Conservation (phyloP, 2,888 invertebrate species). For the Frankliniella intonsa region DNA sequence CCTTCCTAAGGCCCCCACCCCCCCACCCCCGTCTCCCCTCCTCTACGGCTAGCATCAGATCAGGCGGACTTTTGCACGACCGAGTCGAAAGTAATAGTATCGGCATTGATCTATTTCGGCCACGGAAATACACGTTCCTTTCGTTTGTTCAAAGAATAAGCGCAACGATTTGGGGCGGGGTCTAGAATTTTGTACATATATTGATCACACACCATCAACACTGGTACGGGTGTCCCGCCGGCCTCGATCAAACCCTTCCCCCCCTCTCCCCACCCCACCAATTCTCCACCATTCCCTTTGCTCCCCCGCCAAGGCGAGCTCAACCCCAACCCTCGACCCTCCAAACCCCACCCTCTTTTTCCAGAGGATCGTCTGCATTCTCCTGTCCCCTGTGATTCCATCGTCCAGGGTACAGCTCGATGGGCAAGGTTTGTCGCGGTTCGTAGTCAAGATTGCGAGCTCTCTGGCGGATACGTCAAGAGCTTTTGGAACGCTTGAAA, state of each 20-base stretch:
- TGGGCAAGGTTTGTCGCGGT: neutral
- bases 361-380: neutral
- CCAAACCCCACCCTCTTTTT: neutral
- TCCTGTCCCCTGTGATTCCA: neutral
- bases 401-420: neutral
- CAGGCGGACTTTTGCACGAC: neutral
- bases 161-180: too few species aligned
- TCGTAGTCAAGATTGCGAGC: neutral
- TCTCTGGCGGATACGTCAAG: neutral
- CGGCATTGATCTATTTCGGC: too few species aligned
- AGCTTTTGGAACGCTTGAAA: neutral
- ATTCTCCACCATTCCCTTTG: too few species aligned
- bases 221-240: slow-evolving; percentile 23
- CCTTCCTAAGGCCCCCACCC: neutral
- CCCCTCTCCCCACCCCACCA: neutral
- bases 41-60: neutral
- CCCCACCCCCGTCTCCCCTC: neutral
- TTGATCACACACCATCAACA: slow-evolving; percentile 23
- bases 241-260: neutral
- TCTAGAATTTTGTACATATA: neutral
- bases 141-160: too few species aligned
- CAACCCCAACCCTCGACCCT: neutral
- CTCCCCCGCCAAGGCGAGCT: neutral
- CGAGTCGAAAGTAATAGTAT: too few species aligned
- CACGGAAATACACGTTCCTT: too few species aligned